Percentiles rank a stretch among this genome's conserved stretches.
Conservation (phyloP, 2,113 vertebrate species). For the Pyxicephalus adspersus region DNA sequence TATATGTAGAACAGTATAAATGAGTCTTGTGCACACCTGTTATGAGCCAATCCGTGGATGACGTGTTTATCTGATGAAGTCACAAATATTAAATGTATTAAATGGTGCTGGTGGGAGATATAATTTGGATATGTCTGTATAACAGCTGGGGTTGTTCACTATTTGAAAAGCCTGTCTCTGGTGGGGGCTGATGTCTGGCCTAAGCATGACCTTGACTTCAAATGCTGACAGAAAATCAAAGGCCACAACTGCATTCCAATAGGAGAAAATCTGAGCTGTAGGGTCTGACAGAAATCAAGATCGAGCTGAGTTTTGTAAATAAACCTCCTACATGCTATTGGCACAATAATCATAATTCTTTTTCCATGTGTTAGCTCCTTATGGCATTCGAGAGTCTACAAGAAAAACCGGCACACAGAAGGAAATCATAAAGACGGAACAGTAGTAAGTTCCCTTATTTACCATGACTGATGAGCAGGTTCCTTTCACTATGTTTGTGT, state of each 20-base stretch:
- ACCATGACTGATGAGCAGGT: not conserved
- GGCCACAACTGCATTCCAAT: not conserved
- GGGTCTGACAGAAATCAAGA: not conserved
- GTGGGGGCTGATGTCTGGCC: conserved; percentile 19
- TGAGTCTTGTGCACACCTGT: not conserved
- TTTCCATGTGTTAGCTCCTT: conserved; percentile 79
- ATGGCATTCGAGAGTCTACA: conserved; percentile 95
- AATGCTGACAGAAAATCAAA: conserved; percentile 10
- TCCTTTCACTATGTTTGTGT: not conserved
- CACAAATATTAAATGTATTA: conserved; percentile 16
- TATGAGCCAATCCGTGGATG: not conserved
- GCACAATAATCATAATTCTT: not conserved
- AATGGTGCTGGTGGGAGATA: conserved; percentile 15
- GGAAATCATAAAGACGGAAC: conserved; percentile 79
- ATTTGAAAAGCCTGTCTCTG: not conserved
- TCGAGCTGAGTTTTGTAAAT: not conserved
- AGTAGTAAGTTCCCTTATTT: conserved; percentile 73
- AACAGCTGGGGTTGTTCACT: conserved; percentile 12
- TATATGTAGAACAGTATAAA: not conserved
- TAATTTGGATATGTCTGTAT: conserved; percentile 13
- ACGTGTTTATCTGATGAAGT: not conserved
- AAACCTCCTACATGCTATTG: not conserved
- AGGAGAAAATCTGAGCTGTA: not conserved
- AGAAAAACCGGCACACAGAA: conserved; percentile 90
- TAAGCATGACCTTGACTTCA: conserved; percentile 8